Evolutionary conservation across 2,113 vertebrate genomes (phyloP), one percentile per base, ranked within the genome.

Genomic region (Glaucidium brasilianum): DNA sequence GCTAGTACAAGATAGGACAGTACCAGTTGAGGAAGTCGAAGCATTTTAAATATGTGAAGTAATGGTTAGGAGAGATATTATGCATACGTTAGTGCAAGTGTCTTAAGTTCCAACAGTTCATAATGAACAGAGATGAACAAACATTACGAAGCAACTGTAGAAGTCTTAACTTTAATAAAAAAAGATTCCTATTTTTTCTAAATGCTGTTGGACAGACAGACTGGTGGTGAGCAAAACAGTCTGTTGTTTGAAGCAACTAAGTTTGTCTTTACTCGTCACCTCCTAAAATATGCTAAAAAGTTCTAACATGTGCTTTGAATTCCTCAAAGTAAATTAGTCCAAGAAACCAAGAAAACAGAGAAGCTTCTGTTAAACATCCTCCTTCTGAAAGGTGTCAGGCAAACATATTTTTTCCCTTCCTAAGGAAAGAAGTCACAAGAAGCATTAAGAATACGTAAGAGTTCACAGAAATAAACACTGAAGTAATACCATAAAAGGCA

Each of bases 381-480:
- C 62, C 39, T 78, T 84, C 67, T 90, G 60, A 95, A 92, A 96
- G 64, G 55, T 84, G 43, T 72, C 64, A 92, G 53, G 32, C 30
- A 87, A 96, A 82, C 15, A 37, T 58, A 3, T n/a, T 69, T 90
- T 43, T 32, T 4, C 3, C 27, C 16, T 26, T 82, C 34, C 49
- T 26, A 85, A 85, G 76, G 85, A 77, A 85, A 79, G 52, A 9
- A 81, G 68, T 56, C 69, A 63, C 15, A 94, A 92, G 79, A 15
- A 84, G 27, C 32, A 47, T 34, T 67, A 84, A 56, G 72, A 91
- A 84, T 64, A 89, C 0, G 3, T 81, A 91, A 77, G 68, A 81
- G 64, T 81, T 94, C 87, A 93, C 64, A 88, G 86, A 96, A 94
- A 96, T 86, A 91, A 96, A 90, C 15, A 52, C 35, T 88, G 74